These are phyloP conservation scores for Eremophila alpestris DNA, from an alignment of 2,797 vertebrate genomes.

Conservation along the genomic window DNA sequence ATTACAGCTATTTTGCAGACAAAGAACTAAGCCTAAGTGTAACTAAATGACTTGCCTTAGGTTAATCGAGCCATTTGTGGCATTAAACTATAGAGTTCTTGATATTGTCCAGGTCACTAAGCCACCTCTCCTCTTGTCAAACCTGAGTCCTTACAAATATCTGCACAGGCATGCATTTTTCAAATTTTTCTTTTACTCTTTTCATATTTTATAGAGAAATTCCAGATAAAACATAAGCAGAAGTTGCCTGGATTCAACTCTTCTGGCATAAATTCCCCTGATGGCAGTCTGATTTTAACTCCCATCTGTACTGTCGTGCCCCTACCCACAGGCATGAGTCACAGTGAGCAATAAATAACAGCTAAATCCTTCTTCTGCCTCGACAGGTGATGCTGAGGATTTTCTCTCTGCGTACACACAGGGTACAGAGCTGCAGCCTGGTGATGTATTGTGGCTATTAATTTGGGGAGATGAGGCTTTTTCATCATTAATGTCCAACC, in stretches of 20 bases:
- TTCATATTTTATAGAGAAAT: background rate
- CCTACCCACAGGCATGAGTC: slow-evolving; percentile 50
- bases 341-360: slow-evolving; percentile 39
- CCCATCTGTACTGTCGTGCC: background rate
- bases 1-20: background rate
- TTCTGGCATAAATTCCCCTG: slow-evolving; percentile 5
- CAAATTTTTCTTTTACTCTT: background rate
- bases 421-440: background rate
- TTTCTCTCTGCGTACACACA: background rate
- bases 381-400: slow-evolving; percentile 33
- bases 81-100: background rate
- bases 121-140: background rate
- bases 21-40: background rate
- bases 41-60: background rate
- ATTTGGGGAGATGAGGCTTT: slow-evolving; percentile 10
- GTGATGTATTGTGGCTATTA: slow-evolving; percentile 29
- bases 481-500: background rate
- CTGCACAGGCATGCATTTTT: background rate
- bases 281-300: slow-evolving; percentile 21
- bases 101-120: background rate
- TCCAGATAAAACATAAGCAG: slow-evolving; percentile 1
- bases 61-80: background rate
- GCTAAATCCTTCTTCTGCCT: background rate
- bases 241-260: slow-evolving; percentile 49
- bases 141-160: background rate